Percentiles rank a stretch among this genome's conserved stretches.
Evolutionary conservation across 2,797 vertebrate species (phyloP).

Genomic region (Pterois miles): DNA sequence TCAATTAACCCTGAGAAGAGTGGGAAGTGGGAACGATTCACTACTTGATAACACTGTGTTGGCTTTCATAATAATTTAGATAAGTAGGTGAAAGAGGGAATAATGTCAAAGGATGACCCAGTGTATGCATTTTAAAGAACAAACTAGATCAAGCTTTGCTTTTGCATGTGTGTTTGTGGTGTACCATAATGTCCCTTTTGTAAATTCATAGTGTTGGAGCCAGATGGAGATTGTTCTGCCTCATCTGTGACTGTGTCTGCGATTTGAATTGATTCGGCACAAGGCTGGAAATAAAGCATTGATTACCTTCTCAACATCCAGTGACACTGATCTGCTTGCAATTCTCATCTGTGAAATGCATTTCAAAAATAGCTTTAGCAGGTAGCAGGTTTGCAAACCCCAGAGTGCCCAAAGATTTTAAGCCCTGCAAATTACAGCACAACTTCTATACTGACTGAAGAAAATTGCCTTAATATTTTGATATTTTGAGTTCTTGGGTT

Average conservation of each 20-base stretch:
- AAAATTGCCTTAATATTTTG: not conserved
- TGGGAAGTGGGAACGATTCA: not conserved
- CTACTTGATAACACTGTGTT: not conserved
- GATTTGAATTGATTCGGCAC: not conserved
- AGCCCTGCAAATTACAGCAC: not conserved
- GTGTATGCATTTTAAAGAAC: not conserved
- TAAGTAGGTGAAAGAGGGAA: not conserved
- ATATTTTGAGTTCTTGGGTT: not conserved
- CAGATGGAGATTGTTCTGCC: not conserved
- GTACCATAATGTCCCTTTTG: not conserved
- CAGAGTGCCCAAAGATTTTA: not conserved
- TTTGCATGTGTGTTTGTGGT: not conserved
- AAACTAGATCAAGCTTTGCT: not conserved
- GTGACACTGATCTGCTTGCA: not conserved
- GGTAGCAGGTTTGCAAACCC: not conserved
- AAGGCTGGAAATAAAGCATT: not conserved
- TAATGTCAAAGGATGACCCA: not conserved
- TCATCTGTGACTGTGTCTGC: not conserved
- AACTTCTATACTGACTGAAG: not conserved
- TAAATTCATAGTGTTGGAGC: not conserved
- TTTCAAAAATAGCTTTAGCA: not conserved
- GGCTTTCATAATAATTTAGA: not conserved
- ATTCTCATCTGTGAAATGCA: not conserved
- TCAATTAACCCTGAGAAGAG: slow-evolving; percentile 8
- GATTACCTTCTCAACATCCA: not conserved